Percentiles rank a stretch among this genome's conserved stretches.
phyloP scores from a whole-genome alignment of 2,797 vertebrate genomes.

The Rhynchonycteris naso region DNA sequence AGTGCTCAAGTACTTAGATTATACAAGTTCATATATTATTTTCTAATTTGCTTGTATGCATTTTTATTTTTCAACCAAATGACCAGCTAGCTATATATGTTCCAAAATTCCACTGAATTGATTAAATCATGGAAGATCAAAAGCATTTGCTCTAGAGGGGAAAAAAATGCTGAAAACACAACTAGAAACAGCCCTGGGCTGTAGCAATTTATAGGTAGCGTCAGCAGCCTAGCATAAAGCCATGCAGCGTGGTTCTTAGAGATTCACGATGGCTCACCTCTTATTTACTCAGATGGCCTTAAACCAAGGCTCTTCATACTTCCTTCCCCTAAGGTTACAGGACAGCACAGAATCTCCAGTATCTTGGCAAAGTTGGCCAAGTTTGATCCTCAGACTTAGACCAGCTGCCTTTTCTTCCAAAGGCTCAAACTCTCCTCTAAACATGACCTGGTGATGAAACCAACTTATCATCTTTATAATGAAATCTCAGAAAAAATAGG shows the following conservation, averaged over 20 bases:
- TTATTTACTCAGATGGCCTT: too few species aligned
- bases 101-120: not conserved
- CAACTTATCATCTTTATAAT: not conserved
- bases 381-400: not conserved
- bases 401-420: not conserved
- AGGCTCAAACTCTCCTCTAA: not conserved
- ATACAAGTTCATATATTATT: too few species aligned
- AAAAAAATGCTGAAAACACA: not conserved
- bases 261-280: not conserved
- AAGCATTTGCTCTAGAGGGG: not conserved
- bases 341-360: accelerated
- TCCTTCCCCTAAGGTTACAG: not conserved
- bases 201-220: too few species aligned
- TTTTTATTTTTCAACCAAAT: not conserved
- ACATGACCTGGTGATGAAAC: not conserved
- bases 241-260: not conserved
- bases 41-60: too few species aligned
- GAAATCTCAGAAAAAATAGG: not conserved
- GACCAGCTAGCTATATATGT: not conserved
- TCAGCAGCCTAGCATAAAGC: not conserved
- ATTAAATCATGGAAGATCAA: not conserved
- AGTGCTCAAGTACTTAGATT: not conserved
- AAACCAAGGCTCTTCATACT: not conserved
- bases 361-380: not conserved
- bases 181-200: not conserved